Evolutionary conservation across 2,888 invertebrate species (phyloP).

Genomic region (Antheraea assamensis): DNA sequence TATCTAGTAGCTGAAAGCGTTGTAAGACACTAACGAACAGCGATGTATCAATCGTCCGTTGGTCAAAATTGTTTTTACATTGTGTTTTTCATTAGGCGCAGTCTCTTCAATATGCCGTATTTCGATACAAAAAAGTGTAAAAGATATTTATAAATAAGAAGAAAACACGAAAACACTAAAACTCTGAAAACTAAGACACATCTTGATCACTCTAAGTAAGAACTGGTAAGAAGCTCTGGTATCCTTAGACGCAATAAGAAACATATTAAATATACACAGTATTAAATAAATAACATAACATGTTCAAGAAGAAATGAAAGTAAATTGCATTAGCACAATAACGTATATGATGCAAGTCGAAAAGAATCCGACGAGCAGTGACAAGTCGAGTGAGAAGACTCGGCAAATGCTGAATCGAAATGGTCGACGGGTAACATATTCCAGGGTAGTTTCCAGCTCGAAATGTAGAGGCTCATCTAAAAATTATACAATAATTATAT

Average conservation of each 20-base stretch:
- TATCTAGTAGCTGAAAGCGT: too few species aligned
- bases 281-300: neutral
- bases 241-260: neutral
- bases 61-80: too few species aligned
- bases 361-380: conserved; percentile 27
- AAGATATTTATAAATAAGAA: too few species aligned
- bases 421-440: conserved; percentile 22
- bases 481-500: neutral
- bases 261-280: neutral
- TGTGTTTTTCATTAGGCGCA: too few species aligned
- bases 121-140: too few species aligned
- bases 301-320: conserved; percentile 15
- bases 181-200: too few species aligned
- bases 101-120: too few species aligned
- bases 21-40: too few species aligned
- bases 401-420: conserved; percentile 17
- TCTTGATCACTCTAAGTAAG: too few species aligned
- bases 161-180: too few species aligned
- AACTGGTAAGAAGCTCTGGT: neutral
- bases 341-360: conserved; percentile 35
- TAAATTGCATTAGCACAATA: conserved; percentile 35
- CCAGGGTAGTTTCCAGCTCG: conserved; percentile 19
- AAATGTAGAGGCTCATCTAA: conserved; percentile 24
- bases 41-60: too few species aligned
- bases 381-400: conserved; percentile 30